Base-by-base conservation (phyloP, 2,888 invertebrate genomes). In the Volucella zonaria region DNA sequence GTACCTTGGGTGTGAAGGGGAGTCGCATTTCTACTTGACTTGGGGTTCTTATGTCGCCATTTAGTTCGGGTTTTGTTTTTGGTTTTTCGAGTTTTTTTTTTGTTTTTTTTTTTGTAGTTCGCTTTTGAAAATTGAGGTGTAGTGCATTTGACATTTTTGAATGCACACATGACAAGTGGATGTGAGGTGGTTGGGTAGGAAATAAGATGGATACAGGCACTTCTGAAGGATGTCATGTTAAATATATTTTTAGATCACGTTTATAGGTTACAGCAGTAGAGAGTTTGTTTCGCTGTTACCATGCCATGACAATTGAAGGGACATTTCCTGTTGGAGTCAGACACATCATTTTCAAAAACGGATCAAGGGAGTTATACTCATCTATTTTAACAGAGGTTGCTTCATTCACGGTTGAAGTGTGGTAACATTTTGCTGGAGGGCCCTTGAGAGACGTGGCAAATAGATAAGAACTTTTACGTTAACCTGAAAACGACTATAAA, bases 161-260 rank as follows among this genome's bases (percentile, higher is more conserved):
- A 76, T 76, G 67, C 76, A 77, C 40, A 68, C 38, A 18, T 15
- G 52, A 47, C 40, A 54, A 64, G 54, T 51, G 58, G 31, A 40
- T 45, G 11, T 59, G 18, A 18, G 31, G 49, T 40, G 38, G 15
- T 56, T 70, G 40, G 10, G 11, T 45, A 18, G 66, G 66, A 11
- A 11, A 8, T 11, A 18, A 14, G 10, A 47, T 38, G 54, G 47
- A 67, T 49, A 40, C 15, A 40, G 47, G 68, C 49, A 6, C 18
- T 18, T 52, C 18, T 42, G 45, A 61, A 61, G 68, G 73, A 64
- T 74, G 56, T 45, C 62, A 15, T 56, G 47, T 78, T 67, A 40
- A 42, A 40, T 67, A 52, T 82, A 78, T 82, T 82, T 82, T 73
- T 73, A 62, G 78, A 64, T n/a, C 43, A 75, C 67, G 62, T 75